Percentiles rank a stretch among this genome's conserved stretches.
phyloP scores from a whole-genome alignment of 2,888 invertebrate species.

The Papilio demoleus region DNA sequence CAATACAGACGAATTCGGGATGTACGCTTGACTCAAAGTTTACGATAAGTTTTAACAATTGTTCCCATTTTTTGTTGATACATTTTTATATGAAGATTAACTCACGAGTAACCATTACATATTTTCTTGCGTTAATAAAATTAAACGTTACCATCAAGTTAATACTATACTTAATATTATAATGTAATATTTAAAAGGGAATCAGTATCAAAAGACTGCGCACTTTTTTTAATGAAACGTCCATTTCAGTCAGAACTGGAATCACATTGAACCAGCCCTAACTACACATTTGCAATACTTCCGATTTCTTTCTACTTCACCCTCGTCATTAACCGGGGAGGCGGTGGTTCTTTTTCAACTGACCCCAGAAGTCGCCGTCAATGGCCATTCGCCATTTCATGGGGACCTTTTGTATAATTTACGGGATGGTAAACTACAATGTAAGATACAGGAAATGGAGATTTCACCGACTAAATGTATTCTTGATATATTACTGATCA shows the following conservation, averaged over 20 bases:
- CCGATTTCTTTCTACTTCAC: constrained; percentile 56
- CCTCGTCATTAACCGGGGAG: constrained; percentile 56
- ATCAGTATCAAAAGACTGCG: constrained; percentile 40
- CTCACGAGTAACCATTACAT: neutral
- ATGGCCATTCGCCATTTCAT: constrained; percentile 59
- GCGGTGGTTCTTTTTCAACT: constrained; percentile 56
- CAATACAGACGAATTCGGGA: constrained; percentile 53
- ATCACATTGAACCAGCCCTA: constrained; percentile 44
- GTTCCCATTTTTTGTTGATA: too few relatives aligned
- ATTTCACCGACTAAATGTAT: constrained; percentile 61
- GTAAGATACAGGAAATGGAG: constrained; percentile 57
- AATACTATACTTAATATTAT: too few relatives aligned
- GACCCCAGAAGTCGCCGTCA: constrained; percentile 58
- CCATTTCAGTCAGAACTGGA: constrained; percentile 47
- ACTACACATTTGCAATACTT: constrained; percentile 52
- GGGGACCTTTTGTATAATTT: constrained; percentile 56
- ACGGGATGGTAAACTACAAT: constrained; percentile 54
- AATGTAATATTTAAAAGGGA: neutral
- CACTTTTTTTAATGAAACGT: constrained; percentile 44
- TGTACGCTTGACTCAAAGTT: neutral
- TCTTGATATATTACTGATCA: constrained; percentile 57
- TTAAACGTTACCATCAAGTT: too few relatives aligned
- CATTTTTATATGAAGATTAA: neutral
- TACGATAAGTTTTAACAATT: neutral
- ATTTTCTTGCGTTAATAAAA: neutral